phyloP scores from a whole-genome alignment of 2,888 invertebrate genomes.

The Tetrapedia diversipes region DNA sequence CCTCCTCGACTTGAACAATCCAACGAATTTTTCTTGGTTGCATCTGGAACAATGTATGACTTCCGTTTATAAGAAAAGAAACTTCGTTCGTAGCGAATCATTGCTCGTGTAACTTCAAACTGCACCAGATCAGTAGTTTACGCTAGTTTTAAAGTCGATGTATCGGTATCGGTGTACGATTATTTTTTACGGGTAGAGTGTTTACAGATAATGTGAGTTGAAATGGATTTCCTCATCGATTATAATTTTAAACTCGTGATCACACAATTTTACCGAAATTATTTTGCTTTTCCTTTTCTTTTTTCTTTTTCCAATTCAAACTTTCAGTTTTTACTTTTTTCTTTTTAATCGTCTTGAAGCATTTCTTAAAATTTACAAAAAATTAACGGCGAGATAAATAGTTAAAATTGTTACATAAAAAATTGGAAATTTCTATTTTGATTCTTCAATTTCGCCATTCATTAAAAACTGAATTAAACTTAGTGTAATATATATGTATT shows the following conservation, averaged over 20 bases:
- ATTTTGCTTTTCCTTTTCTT: too few species aligned
- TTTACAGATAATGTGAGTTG: conserved; percentile 57
- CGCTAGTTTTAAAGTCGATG: conserved; percentile 51
- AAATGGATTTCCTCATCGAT: conserved; percentile 27
- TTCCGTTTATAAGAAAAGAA: background rate
- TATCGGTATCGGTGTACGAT: conserved; percentile 60
- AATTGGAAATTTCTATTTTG: too few species aligned
- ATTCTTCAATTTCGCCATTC: background rate
- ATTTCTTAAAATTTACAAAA: background rate
- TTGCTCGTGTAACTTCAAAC: conserved; percentile 34
- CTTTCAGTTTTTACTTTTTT: background rate
- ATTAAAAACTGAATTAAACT: background rate
- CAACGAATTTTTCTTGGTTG: conserved; percentile 84
- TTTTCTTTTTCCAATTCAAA: too few species aligned
- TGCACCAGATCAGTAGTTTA: conserved; percentile 53
- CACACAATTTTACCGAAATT: too few species aligned
- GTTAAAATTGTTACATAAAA: background rate
- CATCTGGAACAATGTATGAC: conserved; percentile 65
- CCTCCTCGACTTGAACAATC: conserved; percentile 84
- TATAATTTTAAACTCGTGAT: conserved; percentile 4
- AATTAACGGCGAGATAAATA: background rate
- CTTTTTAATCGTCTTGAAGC: background rate
- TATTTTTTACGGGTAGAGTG: conserved; percentile 60
- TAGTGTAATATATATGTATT: background rate
- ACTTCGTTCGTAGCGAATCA: background rate